Base-by-base conservation (phyloP, 1,140 invertebrate genomes). In the Halyomorpha halys region DNA sequence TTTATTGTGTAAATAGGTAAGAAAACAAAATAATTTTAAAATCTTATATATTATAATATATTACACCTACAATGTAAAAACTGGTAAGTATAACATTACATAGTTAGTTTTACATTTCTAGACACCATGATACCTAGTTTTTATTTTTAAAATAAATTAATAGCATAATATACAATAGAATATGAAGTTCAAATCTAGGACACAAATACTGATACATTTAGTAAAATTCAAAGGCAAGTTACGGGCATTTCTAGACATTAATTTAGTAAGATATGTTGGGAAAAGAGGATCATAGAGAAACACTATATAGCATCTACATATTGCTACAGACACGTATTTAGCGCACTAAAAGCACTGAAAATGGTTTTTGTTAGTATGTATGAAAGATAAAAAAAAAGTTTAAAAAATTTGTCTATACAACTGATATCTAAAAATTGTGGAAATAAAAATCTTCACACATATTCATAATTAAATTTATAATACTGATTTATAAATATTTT, bases 11-110 rank as follows among this genome's bases (percentile, higher is more conserved):
- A 13, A 49, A 49, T 49, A 11, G 21, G n/a, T 19, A 49, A n/a
- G 5, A 49, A 49, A 49, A 19, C 3, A 27, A 19, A 56, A 56
- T 13, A 56, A 23, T 60, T 60, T 60, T 60, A 60, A 60, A 60
- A 60, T n/a, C n/a, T 60, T 25, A 44, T 44, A 44, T 60, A 39
- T 47, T 68, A 53, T 63, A 54, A 67, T 67, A 67, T 61, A 66
- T 61, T 67, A 67, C 67, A 68, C 65, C 63, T 68, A 68, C 67
- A 65, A 68, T 65, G 67, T 68, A 68, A 68, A 68, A 68, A 68
- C 67, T 65, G 65, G 67, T 68, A 65, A 65, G 47, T 39, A 65
- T 67, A 65, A 63, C 65, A 44, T 65, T 65, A 65, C 64, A 67
- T 56, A 65, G 61, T 69, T 67, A 65, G 51, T 67, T 56, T 56